Evolutionary conservation across 30 jellyfish, hydroid and myxozoan species (phyloP).

Genomic region (Pseudorhiza aurosa): DNA sequence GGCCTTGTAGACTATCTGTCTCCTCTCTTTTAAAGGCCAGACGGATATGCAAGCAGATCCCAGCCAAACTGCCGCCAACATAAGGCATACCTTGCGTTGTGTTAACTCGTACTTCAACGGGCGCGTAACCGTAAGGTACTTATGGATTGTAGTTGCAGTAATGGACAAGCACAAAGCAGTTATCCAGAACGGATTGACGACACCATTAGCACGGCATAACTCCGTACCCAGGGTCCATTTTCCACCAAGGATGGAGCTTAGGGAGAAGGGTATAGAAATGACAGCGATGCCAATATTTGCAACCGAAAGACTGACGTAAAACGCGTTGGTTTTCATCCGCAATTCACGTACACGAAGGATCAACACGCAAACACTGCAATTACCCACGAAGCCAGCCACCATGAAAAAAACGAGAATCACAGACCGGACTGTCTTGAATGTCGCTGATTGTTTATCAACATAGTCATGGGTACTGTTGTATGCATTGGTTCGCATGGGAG

Average conservation of each 20-base stretch:
- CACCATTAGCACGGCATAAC: slow-evolving; percentile 65
- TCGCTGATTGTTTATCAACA: background rate
- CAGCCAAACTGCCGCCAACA: slow-evolving; percentile 35
- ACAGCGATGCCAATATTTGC: slow-evolving; percentile 73
- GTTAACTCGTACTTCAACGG: slow-evolving; percentile 65
- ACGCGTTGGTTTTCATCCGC: slow-evolving; percentile 70
- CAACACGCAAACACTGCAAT: slow-evolving; percentile 12
- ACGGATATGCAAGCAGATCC: slow-evolving; percentile 46
- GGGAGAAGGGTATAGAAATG: slow-evolving; percentile 69
- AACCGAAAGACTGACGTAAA: slow-evolving; percentile 54
- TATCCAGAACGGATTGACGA: slow-evolving; percentile 71
- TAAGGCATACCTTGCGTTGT: slow-evolving; percentile 9
- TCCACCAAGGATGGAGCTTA: slow-evolving; percentile 51
- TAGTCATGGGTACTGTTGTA: too few species aligned
- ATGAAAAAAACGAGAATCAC: slow-evolving; percentile 10
- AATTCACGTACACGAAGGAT: slow-evolving; percentile 54
- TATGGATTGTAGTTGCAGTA: slow-evolving; percentile 69
- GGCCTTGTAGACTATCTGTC: slow-evolving; percentile 54
- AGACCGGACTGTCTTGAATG: slow-evolving; percentile 36
- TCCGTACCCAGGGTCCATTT: slow-evolving; percentile 64
- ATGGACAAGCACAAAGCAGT: slow-evolving; percentile 69
- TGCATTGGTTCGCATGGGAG: too few species aligned
- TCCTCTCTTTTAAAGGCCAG: slow-evolving; percentile 46
- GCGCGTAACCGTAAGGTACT: slow-evolving; percentile 38
- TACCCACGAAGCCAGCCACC: slow-evolving; percentile 62